Evolutionary conservation across 2,888 invertebrate genomes (phyloP).

Genomic region (Scaptomyza parva): DNA sequence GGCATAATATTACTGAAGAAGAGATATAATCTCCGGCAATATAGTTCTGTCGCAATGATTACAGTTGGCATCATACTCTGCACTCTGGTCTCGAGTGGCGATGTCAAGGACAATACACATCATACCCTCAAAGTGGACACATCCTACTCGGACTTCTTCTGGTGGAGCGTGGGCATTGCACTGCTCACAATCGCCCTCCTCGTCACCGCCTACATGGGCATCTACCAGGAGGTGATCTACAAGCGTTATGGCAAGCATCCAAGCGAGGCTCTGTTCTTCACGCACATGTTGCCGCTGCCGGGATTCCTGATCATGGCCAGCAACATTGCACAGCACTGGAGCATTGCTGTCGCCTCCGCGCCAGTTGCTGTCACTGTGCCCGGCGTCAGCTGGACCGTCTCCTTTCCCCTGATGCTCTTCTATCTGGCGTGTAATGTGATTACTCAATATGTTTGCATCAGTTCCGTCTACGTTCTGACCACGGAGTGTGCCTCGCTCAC

Average conservation of each 20-base stretch:
- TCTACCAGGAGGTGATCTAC: constrained; percentile 96
- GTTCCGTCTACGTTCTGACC: constrained; percentile 96
- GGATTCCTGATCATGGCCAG: constrained; percentile 92
- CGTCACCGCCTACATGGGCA: constrained; percentile 97
- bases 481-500: constrained; percentile 97
- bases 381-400: constrained; percentile 83
- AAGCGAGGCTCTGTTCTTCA: constrained; percentile 93
- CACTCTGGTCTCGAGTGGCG: constrained; percentile 93
- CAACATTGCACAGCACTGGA: constrained; percentile 91
- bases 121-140: constrained; percentile 85
- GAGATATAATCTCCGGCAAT: constrained; percentile 92
- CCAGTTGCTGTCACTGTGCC: constrained; percentile 83
- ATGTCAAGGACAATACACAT: constrained; percentile 86
- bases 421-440: constrained; percentile 93
- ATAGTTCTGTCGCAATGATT: constrained; percentile 96
- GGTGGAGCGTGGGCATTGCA: constrained; percentile 90
- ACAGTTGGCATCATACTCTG: constrained; percentile 96
- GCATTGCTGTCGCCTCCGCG: constrained; percentile 89
- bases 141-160: constrained; percentile 85
- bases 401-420: constrained; percentile 90
- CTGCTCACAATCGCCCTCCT: constrained; percentile 95
- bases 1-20: constrained; percentile 95
- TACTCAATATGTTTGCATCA: constrained; percentile 97
- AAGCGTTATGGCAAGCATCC: constrained; percentile 95
- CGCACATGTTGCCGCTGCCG: constrained; percentile 95